Base-by-base conservation (phyloP, 1,140 invertebrate genomes). In the Liolophura sinensis region DNA sequence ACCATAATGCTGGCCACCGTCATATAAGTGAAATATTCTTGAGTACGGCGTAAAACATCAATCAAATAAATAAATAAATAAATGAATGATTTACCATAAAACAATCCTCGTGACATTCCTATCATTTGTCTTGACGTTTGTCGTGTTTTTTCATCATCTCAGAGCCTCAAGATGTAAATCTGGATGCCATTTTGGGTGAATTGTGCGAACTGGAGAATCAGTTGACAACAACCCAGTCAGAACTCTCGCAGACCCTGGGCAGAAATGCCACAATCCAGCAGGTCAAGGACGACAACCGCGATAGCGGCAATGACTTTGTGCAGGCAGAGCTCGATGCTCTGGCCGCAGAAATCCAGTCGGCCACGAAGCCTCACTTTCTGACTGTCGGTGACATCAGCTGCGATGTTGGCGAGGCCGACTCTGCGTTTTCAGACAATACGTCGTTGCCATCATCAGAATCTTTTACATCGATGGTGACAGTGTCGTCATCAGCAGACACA, bases 351-450 rank as follows among this genome's bases (percentile, higher is more conserved):
- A 81, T 81, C 62, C 46, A 48, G 9, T 50, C 60, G 11, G 60
- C 48, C 4, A 46, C 50, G 25, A 61, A 20, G 18, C 50, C 60
- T 49, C 46, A 24, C n/a, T 47, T 61, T 46, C 40, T 40, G 3
- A 40, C 31, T 3, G 31, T 40, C 9, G 31, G 22, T 4, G 60
- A 61, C 14, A 24, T 18, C 24, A 95, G 93, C 69, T 94, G 94
- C 0, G 96, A 98, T 84, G 73, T 64, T 50, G 69, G 71, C 7
- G 79, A 82, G 62, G 97, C 96, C 85, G 96, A 98, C 86, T 98
- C 95, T 24, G 96, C 95, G 6, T 98, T 97, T 84, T 96, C 94
- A 71, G 96, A 98, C 84, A 96, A 93, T 67, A 93, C 96, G 25
- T 95, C 93, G 7, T 89, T 96, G 86, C 82, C 95, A 57, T 95